phyloP scores from a whole-genome alignment of 2,888 invertebrate genomes.

The Venusia cambrica region DNA sequence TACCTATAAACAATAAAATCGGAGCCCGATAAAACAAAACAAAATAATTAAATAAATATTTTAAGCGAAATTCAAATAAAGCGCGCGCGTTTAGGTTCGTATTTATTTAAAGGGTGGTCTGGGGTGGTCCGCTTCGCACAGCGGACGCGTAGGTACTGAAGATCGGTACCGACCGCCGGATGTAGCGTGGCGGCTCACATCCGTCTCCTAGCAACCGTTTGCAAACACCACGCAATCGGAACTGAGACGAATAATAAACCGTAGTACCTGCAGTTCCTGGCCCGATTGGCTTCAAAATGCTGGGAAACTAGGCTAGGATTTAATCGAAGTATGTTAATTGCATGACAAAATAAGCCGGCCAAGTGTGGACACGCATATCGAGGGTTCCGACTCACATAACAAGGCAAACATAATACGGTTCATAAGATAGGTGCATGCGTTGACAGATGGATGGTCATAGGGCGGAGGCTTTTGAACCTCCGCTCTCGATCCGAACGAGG shows the following conservation, averaged over 20 bases:
- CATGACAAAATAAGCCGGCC: too few species aligned
- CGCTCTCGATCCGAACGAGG: too few species aligned
- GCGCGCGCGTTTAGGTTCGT: conserved; percentile 15
- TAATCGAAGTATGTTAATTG: too few species aligned
- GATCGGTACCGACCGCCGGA: conserved; percentile 55
- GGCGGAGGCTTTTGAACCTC: too few species aligned
- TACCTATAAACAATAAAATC: too few species aligned
- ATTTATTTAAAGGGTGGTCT: neutral
- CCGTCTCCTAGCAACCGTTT: conserved; percentile 68
- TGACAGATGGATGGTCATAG: too few species aligned
- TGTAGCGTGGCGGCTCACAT: conserved; percentile 54
- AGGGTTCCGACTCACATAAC: too few species aligned
- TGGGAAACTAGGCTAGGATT: conserved; percentile 8
- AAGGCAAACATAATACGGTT: too few species aligned
- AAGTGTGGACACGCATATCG: too few species aligned
- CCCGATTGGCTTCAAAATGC: conserved; percentile 9
- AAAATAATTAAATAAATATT: conserved; percentile 5
- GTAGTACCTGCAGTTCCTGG: conserved; percentile 24
- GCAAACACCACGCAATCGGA: conserved; percentile 61
- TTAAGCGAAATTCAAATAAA: conserved; percentile 10
- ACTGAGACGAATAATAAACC: conserved; percentile 18
- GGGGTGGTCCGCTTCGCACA: conserved; percentile 39
- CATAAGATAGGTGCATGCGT: too few species aligned
- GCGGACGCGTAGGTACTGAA: conserved; percentile 66
- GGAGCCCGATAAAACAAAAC: too few species aligned